Evolutionary conservation across 2,113 vertebrate genomes (phyloP).

Genomic region (Amphilophus citrinellus): DNA sequence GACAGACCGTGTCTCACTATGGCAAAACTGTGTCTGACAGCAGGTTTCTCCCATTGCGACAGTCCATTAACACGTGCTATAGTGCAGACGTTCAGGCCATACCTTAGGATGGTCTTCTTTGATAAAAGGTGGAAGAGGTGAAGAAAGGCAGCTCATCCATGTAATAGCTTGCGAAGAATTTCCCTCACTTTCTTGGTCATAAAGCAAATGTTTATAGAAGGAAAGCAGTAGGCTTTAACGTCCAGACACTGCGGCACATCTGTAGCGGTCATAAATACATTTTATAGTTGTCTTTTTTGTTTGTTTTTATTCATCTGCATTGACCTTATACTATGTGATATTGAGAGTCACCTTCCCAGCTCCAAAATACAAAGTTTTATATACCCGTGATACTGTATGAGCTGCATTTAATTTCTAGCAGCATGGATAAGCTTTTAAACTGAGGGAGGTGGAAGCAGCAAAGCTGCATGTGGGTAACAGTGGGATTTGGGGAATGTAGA

Average conservation of each 20-base stretch:
- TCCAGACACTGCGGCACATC: slow-evolving; percentile 26
- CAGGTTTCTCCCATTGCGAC: slow-evolving; percentile 6
- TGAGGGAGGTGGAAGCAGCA: slow-evolving; percentile 5
- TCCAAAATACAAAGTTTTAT: slow-evolving; percentile 1
- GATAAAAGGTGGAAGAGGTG: slow-evolving; percentile 56
- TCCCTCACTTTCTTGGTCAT: slow-evolving; percentile 22
- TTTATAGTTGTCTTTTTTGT: slow-evolving; percentile 13
- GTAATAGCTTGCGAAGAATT: slow-evolving; percentile 60
- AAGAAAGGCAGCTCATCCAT: slow-evolving; percentile 66
- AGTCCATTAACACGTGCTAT: slow-evolving; percentile 18
- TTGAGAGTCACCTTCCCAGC: background rate
- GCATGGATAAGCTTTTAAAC: slow-evolving; percentile 7
- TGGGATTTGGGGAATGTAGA: slow-evolving; percentile 21
- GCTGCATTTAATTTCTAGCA: slow-evolving; percentile 15
- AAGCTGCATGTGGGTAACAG: slow-evolving; percentile 4
- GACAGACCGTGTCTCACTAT: background rate
- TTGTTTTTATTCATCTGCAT: slow-evolving; percentile 12
- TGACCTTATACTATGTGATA: background rate
- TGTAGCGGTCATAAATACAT: slow-evolving; percentile 56
- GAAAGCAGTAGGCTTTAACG: slow-evolving; percentile 38
- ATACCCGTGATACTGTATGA: slow-evolving; percentile 11
- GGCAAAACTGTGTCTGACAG: slow-evolving; percentile 15
- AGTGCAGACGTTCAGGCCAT: slow-evolving; percentile 47
- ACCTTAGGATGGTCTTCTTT: slow-evolving; percentile 36
- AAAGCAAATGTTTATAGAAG: slow-evolving; percentile 64